Percentiles rank a stretch among this genome's conserved stretches.
These are phyloP conservation scores for Phasia obesa DNA, from an alignment of 2,888 invertebrate genomes.

Conservation along the genomic window DNA sequence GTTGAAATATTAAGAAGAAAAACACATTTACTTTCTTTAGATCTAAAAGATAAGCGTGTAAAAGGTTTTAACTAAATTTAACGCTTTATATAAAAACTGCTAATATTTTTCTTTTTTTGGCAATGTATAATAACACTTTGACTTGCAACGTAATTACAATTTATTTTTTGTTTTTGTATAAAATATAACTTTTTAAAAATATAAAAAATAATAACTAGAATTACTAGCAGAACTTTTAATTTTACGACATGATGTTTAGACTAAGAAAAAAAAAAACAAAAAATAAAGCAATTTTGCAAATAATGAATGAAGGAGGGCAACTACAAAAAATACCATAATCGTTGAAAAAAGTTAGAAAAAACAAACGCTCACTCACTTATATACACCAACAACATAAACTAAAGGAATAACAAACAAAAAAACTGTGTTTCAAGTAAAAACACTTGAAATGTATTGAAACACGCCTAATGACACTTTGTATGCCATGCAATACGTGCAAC, in stretches of 20 bases:
- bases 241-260: constrained; percentile 50
- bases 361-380: background rate
- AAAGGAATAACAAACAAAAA: constrained; percentile 15
- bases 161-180: constrained; percentile 22
- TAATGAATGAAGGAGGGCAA: constrained; percentile 54
- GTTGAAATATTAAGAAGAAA: constrained; percentile 76
- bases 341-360: constrained; percentile 50
- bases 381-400: constrained; percentile 23
- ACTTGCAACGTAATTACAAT: constrained; percentile 64
- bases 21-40: background rate
- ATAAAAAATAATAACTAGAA: constrained; percentile 3
- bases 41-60: background rate
- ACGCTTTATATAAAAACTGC: no score
- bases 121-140: constrained; percentile 51
- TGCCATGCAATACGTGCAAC: constrained; percentile 79
- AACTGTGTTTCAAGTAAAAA: constrained; percentile 54
- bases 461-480: constrained; percentile 81
- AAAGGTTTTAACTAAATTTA: background rate
- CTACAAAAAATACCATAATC: constrained; percentile 65
- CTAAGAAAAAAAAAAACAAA: constrained; percentile 1
- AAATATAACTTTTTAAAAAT: background rate
- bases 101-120: background rate
- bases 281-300: background rate
- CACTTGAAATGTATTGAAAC: constrained; percentile 69
- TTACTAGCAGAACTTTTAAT: constrained; percentile 61